A percentile compares a stretch with the other conserved stretches of the same genome.
phyloP scores from a whole-genome alignment of 2,888 invertebrate species.

The Oscheius sp. region DNA sequence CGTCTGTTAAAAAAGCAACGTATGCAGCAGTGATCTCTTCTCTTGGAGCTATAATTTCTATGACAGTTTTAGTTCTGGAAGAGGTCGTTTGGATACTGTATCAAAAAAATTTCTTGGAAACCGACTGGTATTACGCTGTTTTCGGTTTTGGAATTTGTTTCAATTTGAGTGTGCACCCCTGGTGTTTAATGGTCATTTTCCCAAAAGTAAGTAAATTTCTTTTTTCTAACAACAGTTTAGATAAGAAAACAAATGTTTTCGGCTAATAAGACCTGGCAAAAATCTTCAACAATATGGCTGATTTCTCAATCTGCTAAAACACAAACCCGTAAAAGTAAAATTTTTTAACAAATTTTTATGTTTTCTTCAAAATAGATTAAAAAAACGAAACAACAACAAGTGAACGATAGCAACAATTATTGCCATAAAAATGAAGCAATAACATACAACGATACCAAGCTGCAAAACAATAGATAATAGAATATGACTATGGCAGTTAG shows the following conservation, averaged over 20 bases:
- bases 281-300: not conserved
- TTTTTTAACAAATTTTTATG: not conserved
- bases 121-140: not conserved
- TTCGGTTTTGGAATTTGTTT: not conserved
- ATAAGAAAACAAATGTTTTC: slow-evolving; percentile 6
- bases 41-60: not conserved
- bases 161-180: not conserved
- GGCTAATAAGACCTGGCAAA: not conserved
- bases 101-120: not conserved
- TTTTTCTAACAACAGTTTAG: not conserved
- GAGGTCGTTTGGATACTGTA: not conserved
- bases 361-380: not conserved
- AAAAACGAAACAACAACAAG: not conserved
- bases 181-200: slow-evolving; percentile 9
- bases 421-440: too few species aligned
- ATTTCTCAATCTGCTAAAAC: not conserved
- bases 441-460: not conserved
- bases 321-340: not conserved
- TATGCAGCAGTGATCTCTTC: not conserved
- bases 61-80: not conserved
- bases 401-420: slow-evolving; percentile 7
- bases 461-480: not conserved
- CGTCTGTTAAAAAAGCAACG: not conserved
- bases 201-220: not conserved
- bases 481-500: not conserved